Evolutionary conservation across 2,113 vertebrate species (phyloP), one percentile per base, ranked within the genome.

Genomic region (Syngnathus typhle): DNA sequence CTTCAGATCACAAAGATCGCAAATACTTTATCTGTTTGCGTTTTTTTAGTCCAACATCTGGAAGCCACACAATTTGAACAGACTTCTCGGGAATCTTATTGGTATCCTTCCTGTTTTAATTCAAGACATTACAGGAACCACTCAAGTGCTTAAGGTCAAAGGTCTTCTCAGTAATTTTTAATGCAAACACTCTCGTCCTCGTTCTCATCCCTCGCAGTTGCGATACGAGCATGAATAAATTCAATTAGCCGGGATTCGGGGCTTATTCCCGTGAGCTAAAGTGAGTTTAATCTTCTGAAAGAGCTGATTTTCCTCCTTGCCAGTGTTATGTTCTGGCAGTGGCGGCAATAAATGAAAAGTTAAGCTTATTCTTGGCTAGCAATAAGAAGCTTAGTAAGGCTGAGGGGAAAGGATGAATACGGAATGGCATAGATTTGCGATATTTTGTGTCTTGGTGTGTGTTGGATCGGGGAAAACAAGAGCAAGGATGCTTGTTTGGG

Each of bases 31-130:
- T 41, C 18, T 39, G 38, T 10, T 55, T 75, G 52, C 62, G 73
- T 81, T 73, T 84, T 72, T 86, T 84, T 78, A 74, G 47, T 65
- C 18, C 2, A 76, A 83, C 85, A 88, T 85, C 87, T 87, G 87
- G 79, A 71, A 47, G 73, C 67, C 81, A 80, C 61, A 77, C 52
- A 63, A 68, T 69, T 65, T 64, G 63, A 37, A 67, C 49, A 69
- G 55, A 27, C 3, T 36, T 38, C 54, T 68, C 36, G 27, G 27
- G 27, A 27, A 27, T 2, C 61, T n/a, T 44, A 56, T 58, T 16
- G 55, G 6, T 32, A 27, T 27, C 36, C 7, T 36, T 32, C 7
- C 19, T n/a, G 21, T 51, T 46, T 51, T 2, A 19, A 2, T 32
- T 36, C 12, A 36, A 56, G 13, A 12, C 51, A 23, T 23, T 13